phyloP scores from a whole-genome alignment of 2,113 vertebrate species.

The Cyphomyrus plagiostoma region DNA sequence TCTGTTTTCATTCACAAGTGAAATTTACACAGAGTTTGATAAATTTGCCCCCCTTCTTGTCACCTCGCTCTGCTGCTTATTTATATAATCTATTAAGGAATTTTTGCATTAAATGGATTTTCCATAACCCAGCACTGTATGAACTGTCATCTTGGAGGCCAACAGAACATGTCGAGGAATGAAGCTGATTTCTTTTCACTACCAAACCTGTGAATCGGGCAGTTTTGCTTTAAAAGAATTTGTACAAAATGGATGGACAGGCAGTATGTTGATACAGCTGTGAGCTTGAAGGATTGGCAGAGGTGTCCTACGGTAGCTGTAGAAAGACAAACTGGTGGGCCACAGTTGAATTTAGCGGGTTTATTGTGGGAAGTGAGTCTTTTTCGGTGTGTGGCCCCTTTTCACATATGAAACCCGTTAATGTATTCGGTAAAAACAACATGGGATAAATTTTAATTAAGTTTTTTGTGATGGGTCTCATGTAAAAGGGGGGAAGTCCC shows the following conservation, averaged over 20 bases:
- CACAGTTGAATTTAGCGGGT: no score
- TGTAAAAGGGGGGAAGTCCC: no score
- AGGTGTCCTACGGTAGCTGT: constrained; percentile 4
- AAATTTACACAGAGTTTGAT: neutral
- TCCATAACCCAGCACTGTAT: neutral
- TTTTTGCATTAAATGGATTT: neutral
- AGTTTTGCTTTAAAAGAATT: neutral
- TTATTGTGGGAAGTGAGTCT: no score
- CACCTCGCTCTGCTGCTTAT: neutral
- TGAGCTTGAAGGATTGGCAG: neutral
- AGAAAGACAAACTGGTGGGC: neutral
- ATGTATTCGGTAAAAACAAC: no score
- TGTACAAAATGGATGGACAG: neutral
- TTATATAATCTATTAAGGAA: neutral
- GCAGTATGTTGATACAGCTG: neutral
- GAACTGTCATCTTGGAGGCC: neutral
- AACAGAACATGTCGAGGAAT: neutral
- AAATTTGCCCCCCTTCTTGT: neutral
- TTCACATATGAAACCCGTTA: no score
- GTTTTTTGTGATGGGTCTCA: no score
- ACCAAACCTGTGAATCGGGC: neutral
- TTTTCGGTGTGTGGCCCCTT: no score
- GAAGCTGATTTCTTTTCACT: neutral
- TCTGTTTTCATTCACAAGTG: neutral
- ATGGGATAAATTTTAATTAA: no score